Conservation (phyloP, 2,113 vertebrate genomes). For the Vireo altiloquus region DNA sequence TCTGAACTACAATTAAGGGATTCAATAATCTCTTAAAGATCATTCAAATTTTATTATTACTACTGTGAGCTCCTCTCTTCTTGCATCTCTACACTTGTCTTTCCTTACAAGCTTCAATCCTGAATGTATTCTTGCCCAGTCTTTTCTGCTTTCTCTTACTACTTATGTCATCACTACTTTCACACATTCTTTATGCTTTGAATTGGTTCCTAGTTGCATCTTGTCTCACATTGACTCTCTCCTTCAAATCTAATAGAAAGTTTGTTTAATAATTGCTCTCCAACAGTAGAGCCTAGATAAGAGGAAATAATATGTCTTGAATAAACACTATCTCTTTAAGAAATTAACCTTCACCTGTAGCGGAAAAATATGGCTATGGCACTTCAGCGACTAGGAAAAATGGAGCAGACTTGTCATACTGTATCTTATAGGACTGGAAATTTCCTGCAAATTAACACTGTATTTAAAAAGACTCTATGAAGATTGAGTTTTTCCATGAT, state of each 20-base stretch:
- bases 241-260: not conserved
- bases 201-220: not conserved
- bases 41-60: not conserved
- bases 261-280: not conserved
- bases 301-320: not conserved
- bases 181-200: not conserved
- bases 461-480: not conserved
- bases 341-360: slow-evolving; percentile 26
- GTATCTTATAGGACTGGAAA: slow-evolving; percentile 28
- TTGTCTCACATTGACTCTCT: not conserved
- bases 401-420: not conserved
- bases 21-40: not conserved
- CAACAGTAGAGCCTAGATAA: not conserved
- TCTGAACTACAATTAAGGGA: slow-evolving; percentile 3
- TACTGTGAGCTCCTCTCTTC: not conserved
- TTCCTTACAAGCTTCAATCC: not conserved
- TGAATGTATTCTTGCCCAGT: not conserved
- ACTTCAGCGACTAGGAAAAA: slow-evolving; percentile 27
- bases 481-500: slow-evolving; percentile 43
- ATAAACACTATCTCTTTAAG: not conserved
- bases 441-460: not conserved
- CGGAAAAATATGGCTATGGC: slow-evolving; percentile 25
- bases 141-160: not conserved
- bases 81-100: not conserved
- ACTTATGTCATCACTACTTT: not conserved